These are phyloP conservation scores for Dorcus parallelipipedus DNA, from an alignment of 2,888 invertebrate genomes.

Conservation along the genomic window DNA sequence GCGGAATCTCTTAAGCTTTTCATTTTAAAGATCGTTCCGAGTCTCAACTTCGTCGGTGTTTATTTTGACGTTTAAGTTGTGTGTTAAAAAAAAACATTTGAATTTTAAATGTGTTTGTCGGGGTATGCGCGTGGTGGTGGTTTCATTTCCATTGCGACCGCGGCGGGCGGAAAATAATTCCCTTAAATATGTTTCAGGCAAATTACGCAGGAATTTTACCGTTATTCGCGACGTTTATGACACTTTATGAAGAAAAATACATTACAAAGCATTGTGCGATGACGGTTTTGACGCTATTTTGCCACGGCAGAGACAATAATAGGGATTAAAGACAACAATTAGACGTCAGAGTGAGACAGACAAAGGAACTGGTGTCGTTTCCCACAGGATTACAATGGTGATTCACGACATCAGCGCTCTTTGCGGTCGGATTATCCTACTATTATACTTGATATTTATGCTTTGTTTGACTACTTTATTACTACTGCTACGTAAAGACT, in stretches of 20 bases:
- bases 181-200: slow-evolving; percentile 12
- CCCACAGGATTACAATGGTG: slow-evolving; percentile 49
- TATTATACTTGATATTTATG: slow-evolving; percentile 18
- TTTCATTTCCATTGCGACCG: neutral
- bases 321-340: slow-evolving; percentile 49
- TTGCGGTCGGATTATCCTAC: slow-evolving; percentile 13
- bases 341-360: slow-evolving; percentile 35
- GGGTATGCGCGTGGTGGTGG: too few relatives aligned
- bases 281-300: slow-evolving; percentile 45
- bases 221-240: slow-evolving; percentile 32
- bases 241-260: slow-evolving; percentile 35
- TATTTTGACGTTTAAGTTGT: too few relatives aligned
- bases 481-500: neutral
- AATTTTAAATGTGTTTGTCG: too few relatives aligned
- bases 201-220: slow-evolving; percentile 26
- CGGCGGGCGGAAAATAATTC: slow-evolving; percentile 18
- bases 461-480: slow-evolving; percentile 19
- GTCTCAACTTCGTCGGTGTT: too few relatives aligned
- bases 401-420: slow-evolving; percentile 40
- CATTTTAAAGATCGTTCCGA: neutral
- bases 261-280: slow-evolving; percentile 39
- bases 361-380: slow-evolving; percentile 43
- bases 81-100: too few relatives aligned
- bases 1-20: neutral
- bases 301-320: slow-evolving; percentile 46